Percentiles rank a stretch among this genome's conserved stretches.
Evolutionary conservation across 1,140 invertebrate genomes (phyloP).

Genomic region (Oscheius sp.): DNA sequence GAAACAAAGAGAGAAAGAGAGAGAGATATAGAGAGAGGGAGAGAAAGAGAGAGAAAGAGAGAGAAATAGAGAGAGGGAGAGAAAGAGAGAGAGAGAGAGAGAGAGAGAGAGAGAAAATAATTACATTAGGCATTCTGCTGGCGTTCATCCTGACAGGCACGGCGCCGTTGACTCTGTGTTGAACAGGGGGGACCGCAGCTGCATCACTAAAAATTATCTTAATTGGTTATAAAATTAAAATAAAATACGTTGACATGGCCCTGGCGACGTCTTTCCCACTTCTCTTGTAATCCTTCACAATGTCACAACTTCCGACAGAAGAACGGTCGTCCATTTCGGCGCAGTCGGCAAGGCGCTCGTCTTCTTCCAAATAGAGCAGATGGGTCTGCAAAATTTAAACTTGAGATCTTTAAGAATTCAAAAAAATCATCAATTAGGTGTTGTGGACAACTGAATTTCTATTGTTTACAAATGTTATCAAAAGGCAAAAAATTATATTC

Average conservation of each 20-base stretch:
- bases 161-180: slow-evolving; percentile 43
- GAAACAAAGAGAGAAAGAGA: too few species aligned
- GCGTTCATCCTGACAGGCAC: slow-evolving; percentile 67
- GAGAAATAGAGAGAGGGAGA: too few species aligned
- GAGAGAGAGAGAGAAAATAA: background rate
- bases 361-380: slow-evolving; percentile 73
- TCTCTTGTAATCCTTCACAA: slow-evolving; percentile 79
- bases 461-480: too few species aligned
- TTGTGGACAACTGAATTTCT: too few species aligned
- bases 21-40: too few species aligned
- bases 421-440: too few species aligned
- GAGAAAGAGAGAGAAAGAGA: too few species aligned
- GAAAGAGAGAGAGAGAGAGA: too few species aligned
- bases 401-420: too few species aligned
- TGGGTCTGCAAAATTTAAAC: slow-evolving; percentile 68
- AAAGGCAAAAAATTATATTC: too few species aligned
- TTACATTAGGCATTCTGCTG: slow-evolving; percentile 65
- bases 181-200: background rate
- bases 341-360: slow-evolving; percentile 77
- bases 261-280: slow-evolving; percentile 35
- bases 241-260: slow-evolving; percentile 4
- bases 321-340: slow-evolving; percentile 70
- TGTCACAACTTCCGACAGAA: slow-evolving; percentile 72
- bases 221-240: slow-evolving; percentile 2
- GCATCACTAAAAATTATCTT: background rate